Evolutionary conservation across 2,888 invertebrate species (phyloP), one percentile per base, ranked within the genome.

Genomic region (Synergus gifuensis): DNA sequence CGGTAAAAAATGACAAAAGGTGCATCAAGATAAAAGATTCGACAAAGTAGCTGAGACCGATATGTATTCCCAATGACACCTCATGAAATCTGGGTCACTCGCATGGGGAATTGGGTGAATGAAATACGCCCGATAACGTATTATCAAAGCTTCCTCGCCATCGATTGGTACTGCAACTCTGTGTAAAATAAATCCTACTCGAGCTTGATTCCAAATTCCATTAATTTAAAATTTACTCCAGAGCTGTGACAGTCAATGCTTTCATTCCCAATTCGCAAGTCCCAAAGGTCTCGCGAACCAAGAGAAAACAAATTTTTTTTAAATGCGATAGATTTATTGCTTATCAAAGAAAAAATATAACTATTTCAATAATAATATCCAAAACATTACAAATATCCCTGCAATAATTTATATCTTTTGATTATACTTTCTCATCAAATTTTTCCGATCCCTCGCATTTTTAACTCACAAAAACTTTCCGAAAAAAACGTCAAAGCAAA

Each of bases 341-440:
- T 16, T 36, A 36, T 36, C 62, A 62, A 22, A 2, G 11, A 22
- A 40, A 40, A 8, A 40, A 64, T 64, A 28, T 28, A 28, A 28
- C 40, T 36, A 49, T 49, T 54, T 36, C 54, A n/a, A 0, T 49
- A 73, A 16, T 73, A 11, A 16, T 40, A 0, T 54, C n/a, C 36
- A n/a, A 73, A 54, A 49, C 36, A 54, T 36, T 11, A 54, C 54
- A 73, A 54, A 28, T 73, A 54, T 36, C 54, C 36, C 49, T 73
- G 67, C 54, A 76, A 40, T 73, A 54, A 73, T 73, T 54, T 73
- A 28, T 73, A 60, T 22, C 5, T 22, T 86, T 84, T 78, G 80
- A 69, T 18, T 49, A 76, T 76, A 76, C 76, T 66, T 40, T 67
- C 11, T 16, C 36, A 11, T 54, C 7, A 40, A 28, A 49, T 28